These are phyloP conservation scores for Lamproptera curius DNA, from an alignment of 2,888 invertebrate genomes.

Conservation along the genomic window DNA sequence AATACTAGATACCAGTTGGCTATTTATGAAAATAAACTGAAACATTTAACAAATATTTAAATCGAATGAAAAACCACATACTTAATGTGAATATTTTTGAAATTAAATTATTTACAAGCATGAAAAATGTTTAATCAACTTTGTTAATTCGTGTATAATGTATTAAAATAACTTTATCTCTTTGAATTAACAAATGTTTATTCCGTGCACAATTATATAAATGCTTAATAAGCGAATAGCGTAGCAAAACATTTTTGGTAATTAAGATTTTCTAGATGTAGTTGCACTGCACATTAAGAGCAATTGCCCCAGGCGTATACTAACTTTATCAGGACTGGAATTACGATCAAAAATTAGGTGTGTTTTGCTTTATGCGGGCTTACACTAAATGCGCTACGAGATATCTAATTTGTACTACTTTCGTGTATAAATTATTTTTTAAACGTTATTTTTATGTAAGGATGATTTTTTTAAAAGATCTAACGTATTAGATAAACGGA, in stretches of 20 bases:
- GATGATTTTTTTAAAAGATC: too few species aligned
- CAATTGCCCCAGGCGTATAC: conserved; percentile 7
- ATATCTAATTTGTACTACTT: neutral
- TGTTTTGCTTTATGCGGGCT: conserved; percentile 5
- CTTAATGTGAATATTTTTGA: too few species aligned
- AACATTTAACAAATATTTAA: too few species aligned
- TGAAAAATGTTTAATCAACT: too few species aligned
- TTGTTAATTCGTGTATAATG: too few species aligned
- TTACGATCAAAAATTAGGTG: conserved; percentile 7
- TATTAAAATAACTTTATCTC: too few species aligned
- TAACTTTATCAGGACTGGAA: conserved; percentile 3
- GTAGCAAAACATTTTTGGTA: neutral
- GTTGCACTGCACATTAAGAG: conserved; percentile 8
- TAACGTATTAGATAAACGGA: too few species aligned
- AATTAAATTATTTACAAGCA: too few species aligned
- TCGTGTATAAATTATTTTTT: neutral
- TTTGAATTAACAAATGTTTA: too few species aligned
- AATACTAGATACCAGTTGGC: too few species aligned
- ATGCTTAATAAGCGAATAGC: neutral
- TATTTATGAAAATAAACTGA: too few species aligned
- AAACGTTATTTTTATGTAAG: neutral
- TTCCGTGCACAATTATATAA: neutral
- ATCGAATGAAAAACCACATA: too few species aligned
- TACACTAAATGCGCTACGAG: neutral
- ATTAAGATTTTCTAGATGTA: conserved; percentile 2